phyloP scores from a whole-genome alignment of 2,113 vertebrate species.

The Scytalopus superciliaris region DNA sequence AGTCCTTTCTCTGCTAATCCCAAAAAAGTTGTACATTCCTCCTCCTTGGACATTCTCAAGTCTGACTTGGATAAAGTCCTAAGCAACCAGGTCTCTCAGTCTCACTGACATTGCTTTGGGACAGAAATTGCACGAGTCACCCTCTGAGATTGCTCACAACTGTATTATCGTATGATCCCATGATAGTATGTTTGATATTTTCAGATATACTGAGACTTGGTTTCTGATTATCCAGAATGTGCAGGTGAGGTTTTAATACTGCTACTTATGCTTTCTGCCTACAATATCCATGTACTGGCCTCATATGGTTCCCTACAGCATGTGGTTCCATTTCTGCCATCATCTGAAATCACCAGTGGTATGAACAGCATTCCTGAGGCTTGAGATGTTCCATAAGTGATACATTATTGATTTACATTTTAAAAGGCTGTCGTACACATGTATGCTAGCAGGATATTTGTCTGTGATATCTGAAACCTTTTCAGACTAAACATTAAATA shows the following conservation, averaged over 20 bases:
- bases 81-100: not conserved
- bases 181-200: not conserved
- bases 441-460: not conserved
- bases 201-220: not conserved
- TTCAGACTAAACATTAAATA: not conserved
- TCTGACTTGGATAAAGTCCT: not conserved
- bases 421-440: not conserved
- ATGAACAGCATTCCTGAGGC: not conserved
- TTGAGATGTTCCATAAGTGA: not conserved
- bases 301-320: not conserved
- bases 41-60: not conserved
- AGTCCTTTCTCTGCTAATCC: not conserved
- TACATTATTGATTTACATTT: slow-evolving; percentile 7
- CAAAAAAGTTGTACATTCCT: not conserved
- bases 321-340: not conserved
- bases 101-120: not conserved
- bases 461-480: not conserved
- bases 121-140: not conserved
- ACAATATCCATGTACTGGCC: not conserved
- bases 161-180: not conserved
- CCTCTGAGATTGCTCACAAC: not conserved
- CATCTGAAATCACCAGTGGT: not conserved
- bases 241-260: not conserved
- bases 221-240: not conserved
- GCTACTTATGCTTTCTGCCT: not conserved